Percentiles rank a stretch among this genome's conserved stretches.
phyloP scores from a whole-genome alignment of 35 echinoderm and acorn worm genomes.

The Amphiura filiformis region DNA sequence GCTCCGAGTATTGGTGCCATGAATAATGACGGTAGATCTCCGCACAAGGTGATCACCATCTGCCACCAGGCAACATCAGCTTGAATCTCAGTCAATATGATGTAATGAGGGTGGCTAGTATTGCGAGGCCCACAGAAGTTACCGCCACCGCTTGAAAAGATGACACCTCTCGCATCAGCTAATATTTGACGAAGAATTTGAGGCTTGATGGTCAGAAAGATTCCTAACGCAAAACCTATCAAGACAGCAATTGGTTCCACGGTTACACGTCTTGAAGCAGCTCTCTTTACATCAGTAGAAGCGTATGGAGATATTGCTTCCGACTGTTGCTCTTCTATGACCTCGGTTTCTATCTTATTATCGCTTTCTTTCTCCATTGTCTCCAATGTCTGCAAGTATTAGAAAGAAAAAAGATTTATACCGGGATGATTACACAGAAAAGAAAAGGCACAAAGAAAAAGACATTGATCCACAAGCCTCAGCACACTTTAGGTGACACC shows the following conservation, averaged over 20 bases:
- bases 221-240: conserved; percentile 5
- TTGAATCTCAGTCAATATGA: conserved; percentile 14
- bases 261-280: conserved; percentile 19
- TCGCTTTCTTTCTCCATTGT: too few relatives aligned
- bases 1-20: conserved; percentile 14
- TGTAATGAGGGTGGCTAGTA: neutral
- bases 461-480: too few relatives aligned
- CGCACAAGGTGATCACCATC: neutral
- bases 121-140: neutral
- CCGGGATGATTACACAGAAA: too few relatives aligned
- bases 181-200: conserved; percentile 19
- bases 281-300: too few relatives aligned
- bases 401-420: too few relatives aligned
- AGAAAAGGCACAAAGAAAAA: too few relatives aligned
- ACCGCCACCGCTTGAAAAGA: neutral
- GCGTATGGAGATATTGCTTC: too few relatives aligned
- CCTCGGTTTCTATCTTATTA: too few relatives aligned
- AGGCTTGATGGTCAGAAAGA: conserved; percentile 6
- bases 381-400: too few relatives aligned
- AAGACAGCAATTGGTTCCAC: conserved; percentile 41
- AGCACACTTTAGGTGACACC: too few relatives aligned
- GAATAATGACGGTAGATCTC: neutral
- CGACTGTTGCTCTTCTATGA: too few relatives aligned
- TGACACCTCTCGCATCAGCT: neutral
- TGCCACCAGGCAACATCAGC: conserved; percentile 8